phyloP scores from a whole-genome alignment of 2,113 vertebrate species.

The Scophthalmus maximus region DNA sequence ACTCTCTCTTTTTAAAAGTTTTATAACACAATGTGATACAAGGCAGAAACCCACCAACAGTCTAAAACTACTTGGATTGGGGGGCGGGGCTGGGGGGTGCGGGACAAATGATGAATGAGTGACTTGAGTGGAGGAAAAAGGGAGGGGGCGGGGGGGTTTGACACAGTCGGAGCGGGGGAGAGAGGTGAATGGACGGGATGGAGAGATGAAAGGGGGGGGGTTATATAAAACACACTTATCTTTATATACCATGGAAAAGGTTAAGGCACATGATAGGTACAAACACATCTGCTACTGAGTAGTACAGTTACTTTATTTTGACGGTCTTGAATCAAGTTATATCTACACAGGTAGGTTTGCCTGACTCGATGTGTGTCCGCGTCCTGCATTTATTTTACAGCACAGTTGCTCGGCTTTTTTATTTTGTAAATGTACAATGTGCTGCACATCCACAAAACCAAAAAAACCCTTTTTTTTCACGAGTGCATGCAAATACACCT shows the following conservation, averaged over 20 bases:
- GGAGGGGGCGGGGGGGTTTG: slow-evolving; percentile 4
- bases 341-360: slow-evolving; percentile 82
- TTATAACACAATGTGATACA: slow-evolving; percentile 93
- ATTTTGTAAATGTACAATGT: slow-evolving; percentile 63
- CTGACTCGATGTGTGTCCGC: slow-evolving; percentile 58
- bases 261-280: slow-evolving; percentile 98
- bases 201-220: slow-evolving; percentile 61
- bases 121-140: slow-evolving; percentile 18
- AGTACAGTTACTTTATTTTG: slow-evolving; percentile 85
- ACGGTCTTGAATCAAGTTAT: slow-evolving; percentile 79
- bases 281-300: slow-evolving; percentile 94
- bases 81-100: slow-evolving; percentile 18
- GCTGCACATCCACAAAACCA: slow-evolving; percentile 55
- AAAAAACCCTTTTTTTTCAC: slow-evolving; percentile 2
- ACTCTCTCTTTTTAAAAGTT: slow-evolving; percentile 82
- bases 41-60: slow-evolving; percentile 88
- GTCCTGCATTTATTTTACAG: slow-evolving; percentile 58
- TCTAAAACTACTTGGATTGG: slow-evolving; percentile 84
- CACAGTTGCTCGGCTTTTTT: slow-evolving; percentile 50
- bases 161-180: slow-evolving; percentile 1
- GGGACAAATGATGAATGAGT: slow-evolving; percentile 49
- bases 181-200: slow-evolving; percentile 38
- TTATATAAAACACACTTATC: slow-evolving; percentile 89
- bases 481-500: slow-evolving; percentile 59
- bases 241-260: slow-evolving; percentile 93